These are phyloP conservation scores for Hemiscyllium ocellatum DNA, from an alignment of 2,113 vertebrate species.

Conservation along the genomic window DNA sequence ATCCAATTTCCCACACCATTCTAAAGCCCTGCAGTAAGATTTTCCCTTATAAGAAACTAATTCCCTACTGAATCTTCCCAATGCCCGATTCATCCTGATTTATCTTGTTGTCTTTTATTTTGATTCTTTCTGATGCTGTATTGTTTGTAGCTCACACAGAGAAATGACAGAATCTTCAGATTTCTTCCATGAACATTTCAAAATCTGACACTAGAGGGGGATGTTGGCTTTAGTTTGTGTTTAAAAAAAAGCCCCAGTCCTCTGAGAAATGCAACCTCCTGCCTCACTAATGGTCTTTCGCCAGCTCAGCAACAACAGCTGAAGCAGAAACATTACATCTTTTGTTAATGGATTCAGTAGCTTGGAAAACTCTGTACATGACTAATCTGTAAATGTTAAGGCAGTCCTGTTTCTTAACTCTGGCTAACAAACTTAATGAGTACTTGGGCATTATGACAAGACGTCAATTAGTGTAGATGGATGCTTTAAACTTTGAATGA, in stretches of 20 bases:
- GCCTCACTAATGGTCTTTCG: background rate
- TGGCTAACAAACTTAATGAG: background rate
- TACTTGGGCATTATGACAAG: background rate
- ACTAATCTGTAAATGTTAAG: conserved; percentile 23
- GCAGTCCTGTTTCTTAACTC: background rate
- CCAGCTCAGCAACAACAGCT: background rate
- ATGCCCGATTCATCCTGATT: background rate
- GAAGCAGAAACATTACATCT: conserved; percentile 15
- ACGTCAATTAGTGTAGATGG: background rate
- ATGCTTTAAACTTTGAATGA: background rate
- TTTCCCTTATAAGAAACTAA: too few species aligned
- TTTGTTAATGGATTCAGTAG: background rate
- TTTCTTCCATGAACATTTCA: background rate
- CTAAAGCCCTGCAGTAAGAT: background rate
- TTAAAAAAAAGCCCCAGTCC: too few species aligned
- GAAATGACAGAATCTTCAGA: background rate
- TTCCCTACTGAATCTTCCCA: background rate
- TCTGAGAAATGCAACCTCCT: background rate
- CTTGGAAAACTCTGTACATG: background rate
- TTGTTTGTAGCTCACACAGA: background rate
- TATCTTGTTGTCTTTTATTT: background rate
- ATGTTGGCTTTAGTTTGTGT: background rate
- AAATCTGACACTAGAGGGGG: background rate
- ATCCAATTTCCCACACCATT: background rate
- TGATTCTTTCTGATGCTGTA: too few species aligned